Percentiles rank a stretch among this genome's conserved stretches.
Conservation (phyloP, 2,113 vertebrate species). For the Myrmecobius fasciatus region DNA sequence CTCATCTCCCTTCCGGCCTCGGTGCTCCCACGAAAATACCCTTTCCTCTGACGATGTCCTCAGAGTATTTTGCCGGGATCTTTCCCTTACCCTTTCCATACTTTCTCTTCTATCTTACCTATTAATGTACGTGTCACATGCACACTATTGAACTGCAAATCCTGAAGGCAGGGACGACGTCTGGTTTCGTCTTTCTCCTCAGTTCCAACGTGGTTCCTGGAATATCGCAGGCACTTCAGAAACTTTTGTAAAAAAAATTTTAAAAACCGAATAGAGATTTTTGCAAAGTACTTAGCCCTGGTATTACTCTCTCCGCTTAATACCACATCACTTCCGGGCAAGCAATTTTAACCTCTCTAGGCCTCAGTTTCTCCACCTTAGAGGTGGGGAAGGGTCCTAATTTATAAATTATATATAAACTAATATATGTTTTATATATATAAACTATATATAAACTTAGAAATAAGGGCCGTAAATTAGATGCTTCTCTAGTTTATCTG, state of each 20-base stretch:
- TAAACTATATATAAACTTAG: no score
- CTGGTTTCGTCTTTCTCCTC: neutral
- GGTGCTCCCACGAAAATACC: neutral
- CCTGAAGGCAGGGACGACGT: neutral
- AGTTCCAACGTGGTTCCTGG: neutral
- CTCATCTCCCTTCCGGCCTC: neutral
- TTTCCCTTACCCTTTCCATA: neutral
- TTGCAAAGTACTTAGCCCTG: neutral
- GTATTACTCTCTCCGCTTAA: neutral
- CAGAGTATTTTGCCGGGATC: neutral
- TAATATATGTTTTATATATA: no score
- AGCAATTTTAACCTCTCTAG: neutral
- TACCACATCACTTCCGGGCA: neutral
- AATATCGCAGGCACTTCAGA: neutral
- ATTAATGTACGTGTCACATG: neutral
- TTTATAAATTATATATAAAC: no score
- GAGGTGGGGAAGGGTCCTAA: no score
- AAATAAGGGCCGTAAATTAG: neutral
- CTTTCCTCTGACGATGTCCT: neutral
- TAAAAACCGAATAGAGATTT: neutral
- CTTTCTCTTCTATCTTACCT: neutral
- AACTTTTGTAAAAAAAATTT: neutral
- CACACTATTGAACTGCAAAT: neutral
- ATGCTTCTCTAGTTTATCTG: neutral
- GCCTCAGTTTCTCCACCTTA: neutral